phyloP scores from a whole-genome alignment of 2,113 vertebrate genomes.

The Hymenochirus boettgeri region DNA sequence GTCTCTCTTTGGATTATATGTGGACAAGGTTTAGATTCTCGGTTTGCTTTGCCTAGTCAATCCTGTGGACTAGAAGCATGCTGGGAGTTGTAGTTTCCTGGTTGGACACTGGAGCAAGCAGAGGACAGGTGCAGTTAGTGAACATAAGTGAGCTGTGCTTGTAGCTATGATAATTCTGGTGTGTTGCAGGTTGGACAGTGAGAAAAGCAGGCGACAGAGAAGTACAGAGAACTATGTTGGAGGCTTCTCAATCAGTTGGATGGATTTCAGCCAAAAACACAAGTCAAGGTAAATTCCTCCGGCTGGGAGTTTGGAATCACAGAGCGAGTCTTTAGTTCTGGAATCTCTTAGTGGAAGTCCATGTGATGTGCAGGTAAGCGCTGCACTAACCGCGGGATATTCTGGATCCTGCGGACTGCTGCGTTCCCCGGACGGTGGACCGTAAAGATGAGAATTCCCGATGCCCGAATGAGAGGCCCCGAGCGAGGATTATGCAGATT shows the following conservation, averaged over 20 bases:
- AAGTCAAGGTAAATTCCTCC: slow-evolving; percentile 88
- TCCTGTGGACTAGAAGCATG: no score
- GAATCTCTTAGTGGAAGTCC: no score
- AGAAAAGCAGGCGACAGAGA: slow-evolving; percentile 95
- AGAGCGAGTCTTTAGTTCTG: no score
- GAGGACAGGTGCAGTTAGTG: no score
- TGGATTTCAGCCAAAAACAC: slow-evolving; percentile 97
- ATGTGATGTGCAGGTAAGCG: slow-evolving; percentile 88
- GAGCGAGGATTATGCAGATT: slow-evolving; percentile 98
- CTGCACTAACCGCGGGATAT: slow-evolving; percentile 95
- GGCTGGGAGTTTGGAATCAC: no score
- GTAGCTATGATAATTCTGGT: no score
- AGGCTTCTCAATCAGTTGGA: slow-evolving; percentile 96
- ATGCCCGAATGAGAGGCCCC: slow-evolving; percentile 97
- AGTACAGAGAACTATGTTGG: slow-evolving; percentile 97
- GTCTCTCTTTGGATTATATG: no score
- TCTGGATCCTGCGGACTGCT: slow-evolving; percentile 93
- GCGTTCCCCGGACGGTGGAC: slow-evolving; percentile 90
- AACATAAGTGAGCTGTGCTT: no score
- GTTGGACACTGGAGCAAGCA: no score
- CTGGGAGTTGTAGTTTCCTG: no score
- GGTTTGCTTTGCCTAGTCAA: no score
- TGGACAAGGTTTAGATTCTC: no score
- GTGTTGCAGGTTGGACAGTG: slow-evolving; percentile 91
- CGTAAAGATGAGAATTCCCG: slow-evolving; percentile 97